Base-by-base conservation (phyloP, 2,113 vertebrate genomes). In the Todiramphus chloris region DNA sequence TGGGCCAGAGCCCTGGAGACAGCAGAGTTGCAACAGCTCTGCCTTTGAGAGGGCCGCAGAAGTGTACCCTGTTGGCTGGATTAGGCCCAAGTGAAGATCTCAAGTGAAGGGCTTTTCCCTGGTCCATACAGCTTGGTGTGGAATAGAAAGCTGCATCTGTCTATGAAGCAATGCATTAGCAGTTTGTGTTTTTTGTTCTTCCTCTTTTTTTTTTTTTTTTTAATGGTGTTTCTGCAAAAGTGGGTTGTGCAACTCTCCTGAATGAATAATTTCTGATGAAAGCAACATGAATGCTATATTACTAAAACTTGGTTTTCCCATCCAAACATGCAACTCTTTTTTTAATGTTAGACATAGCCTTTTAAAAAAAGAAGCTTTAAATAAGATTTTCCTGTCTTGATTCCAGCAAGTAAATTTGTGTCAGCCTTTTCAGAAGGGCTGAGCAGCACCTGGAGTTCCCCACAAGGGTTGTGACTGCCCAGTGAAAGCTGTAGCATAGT, bases 21-120 rank as follows among this genome's bases (percentile, higher is more conserved):
- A 62, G 30, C 10, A 2, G 44, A 46, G 19, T 9, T 58, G 16
- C 30, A 59, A 7, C 24, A 27, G 0, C 20, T 51, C 41, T 18
- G 24, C 13, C 30, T 12, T 37, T 35, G 16, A 5, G 8, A 9
- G 24, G 27, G 18, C 15, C 3, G 2, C 1, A 0, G 16, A 13
- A 3, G 7, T 5, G 33, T 48, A 37, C 11, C 14, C 33, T 28
- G 11, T 16, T 44, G 58, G 28, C 23, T 60, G 83, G 25, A 4
- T 76, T 46, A 56, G 31, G 30, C 48, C 25, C 0, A 51, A 25
- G 1, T 70, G 43, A 60, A n/a, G 14, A 18, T n/a, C 9, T 68
- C 39, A n/a, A 25, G 39, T 46, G 66, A 86, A 25, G 33, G 62
- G 27, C 16, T 30, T 16, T 72, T 82, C 60, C 33, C 43, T 83